A percentile compares a stretch with the other conserved stretches of the same genome.
Evolutionary conservation across 2,888 invertebrate genomes (phyloP).

Genomic region (Pyralis farinalis): DNA sequence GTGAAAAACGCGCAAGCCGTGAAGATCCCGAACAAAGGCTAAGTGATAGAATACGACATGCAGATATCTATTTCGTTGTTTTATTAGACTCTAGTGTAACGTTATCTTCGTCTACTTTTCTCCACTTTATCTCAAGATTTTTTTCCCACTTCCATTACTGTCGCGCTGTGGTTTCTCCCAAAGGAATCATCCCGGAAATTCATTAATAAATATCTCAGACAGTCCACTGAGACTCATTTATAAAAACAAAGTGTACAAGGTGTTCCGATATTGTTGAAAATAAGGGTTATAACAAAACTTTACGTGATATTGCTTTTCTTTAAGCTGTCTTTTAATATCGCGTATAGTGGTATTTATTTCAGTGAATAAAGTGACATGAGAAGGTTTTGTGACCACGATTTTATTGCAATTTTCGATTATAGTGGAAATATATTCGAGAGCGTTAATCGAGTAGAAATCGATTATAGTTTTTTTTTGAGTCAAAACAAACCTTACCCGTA

Average conservation of each 20-base stretch:
- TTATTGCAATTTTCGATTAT: too few species aligned
- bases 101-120: conserved; percentile 34
- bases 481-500: too few species aligned
- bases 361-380: too few species aligned
- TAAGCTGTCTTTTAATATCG: too few species aligned
- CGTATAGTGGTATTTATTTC: too few species aligned
- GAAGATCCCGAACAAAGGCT: conserved; percentile 10
- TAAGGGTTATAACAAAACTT: too few species aligned
- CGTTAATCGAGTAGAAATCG: too few species aligned
- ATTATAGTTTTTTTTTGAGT: too few species aligned
- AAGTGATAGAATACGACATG: conserved; percentile 19
- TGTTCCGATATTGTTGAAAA: not conserved
- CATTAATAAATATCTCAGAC: conserved; percentile 50
- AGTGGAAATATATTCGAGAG: too few species aligned
- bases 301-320: too few species aligned
- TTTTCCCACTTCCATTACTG: conserved; percentile 53
- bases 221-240: conserved; percentile 30
- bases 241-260: conserved; percentile 19
- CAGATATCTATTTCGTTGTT: conserved; percentile 33
- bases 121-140: conserved; percentile 44
- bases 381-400: too few species aligned
- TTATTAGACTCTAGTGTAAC: conserved; percentile 38
- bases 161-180: conserved; percentile 38
- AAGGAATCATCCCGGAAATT: conserved; percentile 38
- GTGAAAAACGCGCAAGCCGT: conserved; percentile 1